Evolutionary conservation across 2,888 invertebrate species (phyloP), one percentile per base, ranked within the genome.

Genomic region (Prosopocoilus inquinatus): DNA sequence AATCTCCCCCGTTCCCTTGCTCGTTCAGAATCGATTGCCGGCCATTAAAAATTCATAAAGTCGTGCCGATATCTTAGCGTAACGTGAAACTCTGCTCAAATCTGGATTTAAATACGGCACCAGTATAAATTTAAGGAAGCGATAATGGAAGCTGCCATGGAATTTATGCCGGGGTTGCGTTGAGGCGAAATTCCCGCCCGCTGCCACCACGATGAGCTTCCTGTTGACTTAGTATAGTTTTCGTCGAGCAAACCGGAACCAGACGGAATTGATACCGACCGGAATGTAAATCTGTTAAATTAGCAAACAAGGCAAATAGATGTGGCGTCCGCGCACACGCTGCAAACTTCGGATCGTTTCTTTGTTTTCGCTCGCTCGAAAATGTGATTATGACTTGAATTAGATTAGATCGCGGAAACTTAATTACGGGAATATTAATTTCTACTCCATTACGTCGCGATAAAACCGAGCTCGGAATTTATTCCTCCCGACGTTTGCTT

Each of bases 231-330:
- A 46, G 51, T 55, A 54, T 54, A 55, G 58, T 55, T 58, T 53
- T 58, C 58, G 47, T 51, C 49, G 39, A 51, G 55, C 55, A 58
- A 58, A 55, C 59, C 41, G 53, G 50, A 51, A 47, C 57, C 58
- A 63, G 63, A 60, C 61, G 43, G 58, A 57, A 66, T 64, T 64
- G 64, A 65, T 66, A 66, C 63, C 53, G 58, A 55, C 54, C 58
- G 61, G 59, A 66, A 66, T 64, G 64, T 64, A 66, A 66, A 66
- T 61, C 64, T 61, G 63, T 63, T 62, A 64, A 66, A 66, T 66
- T 67, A 67, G 62, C 64, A 65, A 65, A 64, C 62, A 65, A 60
- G 65, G 55, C 65, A 65, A 63, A 65, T 61, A 66, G 64, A 66
- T 55, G 57, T 57, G 56, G 59, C 58, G 60, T 56, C 55, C 35